Evolutionary conservation across 2,888 invertebrate species (phyloP).

Genomic region (Branchipolynoe longqiensis): DNA sequence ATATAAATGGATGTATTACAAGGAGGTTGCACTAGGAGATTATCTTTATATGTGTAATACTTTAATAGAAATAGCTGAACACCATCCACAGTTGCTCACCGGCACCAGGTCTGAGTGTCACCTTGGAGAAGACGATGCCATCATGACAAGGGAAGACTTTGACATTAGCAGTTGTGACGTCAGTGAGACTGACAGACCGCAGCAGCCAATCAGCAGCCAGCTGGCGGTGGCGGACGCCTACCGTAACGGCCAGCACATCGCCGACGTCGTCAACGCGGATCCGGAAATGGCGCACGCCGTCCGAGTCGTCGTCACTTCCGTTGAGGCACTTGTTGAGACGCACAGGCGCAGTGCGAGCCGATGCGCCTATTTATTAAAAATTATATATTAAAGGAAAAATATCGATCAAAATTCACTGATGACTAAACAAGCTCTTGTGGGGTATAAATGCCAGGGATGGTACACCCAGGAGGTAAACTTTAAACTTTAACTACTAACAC

Average conservation of each 20-base stretch:
- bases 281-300: slow-evolving; percentile 61
- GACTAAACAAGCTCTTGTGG: too few relatives aligned
- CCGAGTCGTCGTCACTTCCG: slow-evolving; percentile 58
- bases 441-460: too few relatives aligned
- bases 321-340: slow-evolving; percentile 64
- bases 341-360: slow-evolving; percentile 65
- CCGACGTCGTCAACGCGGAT: slow-evolving; percentile 66
- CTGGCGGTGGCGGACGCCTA: slow-evolving; percentile 67
- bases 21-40: too few relatives aligned
- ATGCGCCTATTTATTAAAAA: too few relatives aligned
- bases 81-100: slow-evolving; percentile 62
- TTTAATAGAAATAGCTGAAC: too few relatives aligned
- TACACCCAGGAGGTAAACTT: too few relatives aligned
- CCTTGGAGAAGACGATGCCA: slow-evolving; percentile 65
- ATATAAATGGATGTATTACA: too few relatives aligned
- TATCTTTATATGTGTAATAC: too few relatives aligned
- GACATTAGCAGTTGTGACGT: slow-evolving; percentile 58
- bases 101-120: slow-evolving; percentile 67
- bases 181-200: slow-evolving; percentile 65
- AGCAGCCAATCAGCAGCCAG: slow-evolving; percentile 69
- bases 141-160: slow-evolving; percentile 68
- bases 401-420: too few relatives aligned
- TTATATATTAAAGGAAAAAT: too few relatives aligned
- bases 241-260: slow-evolving; percentile 66
- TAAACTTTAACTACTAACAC: too few relatives aligned